Evolutionary conservation across 1,140 invertebrate genomes (phyloP), one percentile per base, ranked within the genome.

Genomic region (Penaeus chinensis): DNA sequence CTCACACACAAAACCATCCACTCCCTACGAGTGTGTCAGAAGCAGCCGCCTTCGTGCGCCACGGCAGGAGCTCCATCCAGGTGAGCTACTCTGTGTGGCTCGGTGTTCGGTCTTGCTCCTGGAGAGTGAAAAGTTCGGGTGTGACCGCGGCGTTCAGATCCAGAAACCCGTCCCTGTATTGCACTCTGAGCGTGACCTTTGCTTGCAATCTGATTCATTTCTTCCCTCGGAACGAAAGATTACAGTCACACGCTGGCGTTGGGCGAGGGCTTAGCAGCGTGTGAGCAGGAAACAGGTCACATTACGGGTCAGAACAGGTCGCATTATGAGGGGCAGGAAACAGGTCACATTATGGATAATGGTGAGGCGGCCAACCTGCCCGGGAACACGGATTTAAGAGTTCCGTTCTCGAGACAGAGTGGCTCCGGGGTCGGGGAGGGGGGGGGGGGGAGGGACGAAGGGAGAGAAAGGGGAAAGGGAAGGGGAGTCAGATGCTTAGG

Each of bases 301-400:
- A 85, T 85, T 85, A 85, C 66, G 76, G 84, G 77, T 85, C 78
- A 85, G 66, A 77, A 74, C 62, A 42, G 63, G 61, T 76, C 77
- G 27, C 54, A 54, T 54, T 54, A 54, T 54, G 54, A 54, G 54
- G 74, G 27, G 32, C 20, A 85, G 84, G 84, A 85, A 85, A 85
- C 84, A 79, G 61, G 84, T 80, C 84, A 79, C 84, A 85, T 85
- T 85, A 85, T 79, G 76, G 84, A 63, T 85, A 85, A 85, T 85
- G 84, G 84, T 54, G 62, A 66, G 61, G 84, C 77, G 62, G 65
- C 61, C 76, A 37, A 42, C 76, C 84, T 47, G 76, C 62, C 65
- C 77, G 69, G 62, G 47, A 47, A 76, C 76, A 85, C 84, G 78
- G 84, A 85, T 85, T 85, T 85, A 85, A 63, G 84, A 65, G 84